Conservation (phyloP, 2,888 invertebrate species). For the Gastrophysa polygoni region DNA sequence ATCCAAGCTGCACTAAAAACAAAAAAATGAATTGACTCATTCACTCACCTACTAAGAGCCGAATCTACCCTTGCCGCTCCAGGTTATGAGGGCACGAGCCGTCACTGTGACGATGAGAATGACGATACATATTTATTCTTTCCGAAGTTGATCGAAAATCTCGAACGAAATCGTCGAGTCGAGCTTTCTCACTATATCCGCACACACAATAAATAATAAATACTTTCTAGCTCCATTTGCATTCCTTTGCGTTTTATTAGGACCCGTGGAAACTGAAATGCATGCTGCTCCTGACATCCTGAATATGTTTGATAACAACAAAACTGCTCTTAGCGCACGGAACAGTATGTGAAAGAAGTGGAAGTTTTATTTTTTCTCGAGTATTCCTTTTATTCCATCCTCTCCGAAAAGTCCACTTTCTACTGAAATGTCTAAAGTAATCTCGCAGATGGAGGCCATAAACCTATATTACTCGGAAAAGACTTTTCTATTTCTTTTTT, state of each 20-base stretch:
- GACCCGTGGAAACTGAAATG: not conserved
- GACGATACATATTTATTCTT: too few relatives aligned
- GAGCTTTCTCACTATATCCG: too few relatives aligned
- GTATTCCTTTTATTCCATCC: conserved; percentile 41
- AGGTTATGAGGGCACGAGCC: too few relatives aligned
- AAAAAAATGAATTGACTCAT: too few relatives aligned
- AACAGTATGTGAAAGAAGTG: conserved; percentile 52
- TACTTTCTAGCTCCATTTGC: too few relatives aligned
- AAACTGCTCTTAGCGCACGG: conserved; percentile 51
- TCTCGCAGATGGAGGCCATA: conserved; percentile 61
- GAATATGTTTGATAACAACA: conserved; percentile 52
- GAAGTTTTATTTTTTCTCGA: conserved; percentile 50
- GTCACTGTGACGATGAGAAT: too few relatives aligned
- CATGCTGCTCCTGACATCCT: not conserved
- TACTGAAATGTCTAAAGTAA: conserved; percentile 59
- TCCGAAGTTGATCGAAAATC: too few relatives aligned
- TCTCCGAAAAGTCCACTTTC: conserved; percentile 57
- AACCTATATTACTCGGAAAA: conserved; percentile 60
- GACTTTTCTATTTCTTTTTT: conserved; percentile 59
- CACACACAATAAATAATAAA: too few relatives aligned
- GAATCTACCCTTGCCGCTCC: too few relatives aligned
- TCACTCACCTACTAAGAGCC: too few relatives aligned
- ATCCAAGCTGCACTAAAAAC: too few relatives aligned
- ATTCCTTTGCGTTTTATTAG: not conserved
- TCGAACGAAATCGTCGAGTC: too few relatives aligned